Evolutionary conservation across 2,888 invertebrate genomes (phyloP).

Genomic region (Iphiclides podalirius): DNA sequence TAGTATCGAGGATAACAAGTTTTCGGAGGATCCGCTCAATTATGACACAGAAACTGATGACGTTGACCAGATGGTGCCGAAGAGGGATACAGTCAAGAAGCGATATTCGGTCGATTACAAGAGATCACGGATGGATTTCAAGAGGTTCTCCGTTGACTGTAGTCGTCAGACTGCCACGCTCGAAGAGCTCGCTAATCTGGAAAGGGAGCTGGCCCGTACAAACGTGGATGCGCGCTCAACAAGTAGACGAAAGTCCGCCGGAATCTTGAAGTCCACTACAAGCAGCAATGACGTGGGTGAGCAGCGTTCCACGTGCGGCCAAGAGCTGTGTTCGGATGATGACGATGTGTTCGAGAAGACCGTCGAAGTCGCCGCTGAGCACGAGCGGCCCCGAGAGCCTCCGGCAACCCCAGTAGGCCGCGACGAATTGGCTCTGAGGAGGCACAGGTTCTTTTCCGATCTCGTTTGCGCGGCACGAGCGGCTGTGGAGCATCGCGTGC

Average conservation of each 20-base stretch:
- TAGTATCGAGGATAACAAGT: conserved; percentile 38
- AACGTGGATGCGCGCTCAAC: conserved; percentile 60
- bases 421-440: conserved; percentile 87
- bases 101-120: conserved; percentile 70
- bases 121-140: conserved; percentile 60
- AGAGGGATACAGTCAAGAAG: conserved; percentile 56
- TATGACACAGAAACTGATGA: conserved; percentile 48
- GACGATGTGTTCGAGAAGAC: conserved; percentile 83
- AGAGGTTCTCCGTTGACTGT: conserved; percentile 68
- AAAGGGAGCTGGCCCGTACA: conserved; percentile 63
- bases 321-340: conserved; percentile 58
- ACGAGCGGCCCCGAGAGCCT: conserved; percentile 81
- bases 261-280: conserved; percentile 68
- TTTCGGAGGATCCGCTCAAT: conserved; percentile 39
- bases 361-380: conserved; percentile 49
- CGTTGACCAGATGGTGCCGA: conserved; percentile 47
- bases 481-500: conserved; percentile 86
- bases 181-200: conserved; percentile 60
- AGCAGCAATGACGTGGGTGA: conserved; percentile 56
- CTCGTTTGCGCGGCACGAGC: conserved; percentile 86
- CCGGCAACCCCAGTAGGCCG: conserved; percentile 89
- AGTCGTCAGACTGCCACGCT: conserved; percentile 62
- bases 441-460: conserved; percentile 89
- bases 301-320: conserved; percentile 39
- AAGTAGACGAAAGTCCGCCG: conserved; percentile 64